Base-by-base conservation (phyloP, 2,113 vertebrate species). In the Xenopus tropicalis region DNA sequence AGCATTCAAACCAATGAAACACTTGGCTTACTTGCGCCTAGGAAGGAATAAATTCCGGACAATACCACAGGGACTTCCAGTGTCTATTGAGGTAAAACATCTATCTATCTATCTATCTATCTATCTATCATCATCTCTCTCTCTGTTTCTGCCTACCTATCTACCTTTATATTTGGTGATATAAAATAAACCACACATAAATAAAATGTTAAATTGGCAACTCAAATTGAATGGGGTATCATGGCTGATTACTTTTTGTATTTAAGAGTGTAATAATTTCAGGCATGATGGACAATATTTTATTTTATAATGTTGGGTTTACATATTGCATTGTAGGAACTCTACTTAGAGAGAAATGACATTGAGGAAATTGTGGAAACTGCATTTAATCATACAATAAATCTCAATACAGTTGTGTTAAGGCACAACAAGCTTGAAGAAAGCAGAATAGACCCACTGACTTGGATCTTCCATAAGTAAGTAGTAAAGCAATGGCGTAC, bases 401-500 rank as follows among this genome's bases (percentile, higher is more conserved):
- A 85, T 78, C 93, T 99, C 69, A 96, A 93, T 11, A 79, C 95
- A 20, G 82, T 99, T 73, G 91, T 93, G 74, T 81, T 99, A 68
- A 88, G 92, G 71, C 88, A 98, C 56, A 98, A 99, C 85, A 91
- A 91, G 79, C 84, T 99, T 78, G 96, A 99, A 66, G 97, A 99
- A 83, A 88, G 87, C 6, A 89, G 92, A 74, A 98, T 99, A 71
- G 93, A 94, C 54, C 94, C 95, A 12, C 71, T 96, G 81, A 94
- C 96, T 56, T 98, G 96, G 96, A 93, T 99, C 83, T 90, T 95
- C 78, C 96, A 96, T 82, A 91, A 93, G 97, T 99, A 82, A 81
- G 91, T 89, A 82, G 29, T 6, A 37, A 37, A 37, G 29, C 29
- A 37, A 37, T 37, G 6, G 29, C 29, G 10, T 6, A 3, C 29